These are phyloP conservation scores for Sebastes kiyomatsui DNA, from an alignment of 2,797 vertebrate genomes.

Conservation along the genomic window DNA sequence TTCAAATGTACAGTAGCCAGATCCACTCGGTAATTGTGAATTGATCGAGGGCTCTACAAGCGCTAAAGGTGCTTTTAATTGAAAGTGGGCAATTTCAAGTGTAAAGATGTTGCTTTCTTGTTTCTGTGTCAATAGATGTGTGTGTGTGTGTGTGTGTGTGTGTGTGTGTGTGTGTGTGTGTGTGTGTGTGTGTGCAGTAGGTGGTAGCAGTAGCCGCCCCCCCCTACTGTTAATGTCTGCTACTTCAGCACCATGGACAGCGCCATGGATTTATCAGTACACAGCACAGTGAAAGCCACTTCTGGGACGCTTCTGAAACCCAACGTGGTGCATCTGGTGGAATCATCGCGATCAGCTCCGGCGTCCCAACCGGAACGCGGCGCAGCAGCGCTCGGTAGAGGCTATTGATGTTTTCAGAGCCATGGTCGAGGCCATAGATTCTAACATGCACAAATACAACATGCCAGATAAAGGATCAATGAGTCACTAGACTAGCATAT, in stretches of 20 bases:
- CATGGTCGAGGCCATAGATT: not conserved
- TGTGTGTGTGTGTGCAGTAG: not conserved
- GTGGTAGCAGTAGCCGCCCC: not conserved
- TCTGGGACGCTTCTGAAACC: not conserved
- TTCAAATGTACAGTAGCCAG: slow-evolving; percentile 51
- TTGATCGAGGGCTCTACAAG: slow-evolving; percentile 50
- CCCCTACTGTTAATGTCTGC: not conserved
- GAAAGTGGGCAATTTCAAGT: slow-evolving; percentile 38
- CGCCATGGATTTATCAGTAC: not conserved
- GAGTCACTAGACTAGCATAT: not conserved
- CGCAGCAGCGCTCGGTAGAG: not conserved
- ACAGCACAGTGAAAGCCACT: not conserved
- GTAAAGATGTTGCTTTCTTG: slow-evolving; percentile 5
- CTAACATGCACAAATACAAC: not conserved
- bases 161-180: not conserved
- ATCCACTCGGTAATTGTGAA: slow-evolving; percentile 59
- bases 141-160: not conserved
- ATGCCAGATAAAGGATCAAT: not conserved
- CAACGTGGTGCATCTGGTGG: not conserved
- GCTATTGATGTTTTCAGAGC: not conserved
- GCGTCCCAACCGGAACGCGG: not conserved
- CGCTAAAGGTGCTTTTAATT: slow-evolving; percentile 45
- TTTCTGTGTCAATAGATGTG: not conserved
- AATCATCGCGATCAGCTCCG: not conserved
- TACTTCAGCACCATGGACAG: slow-evolving; percentile 3